A percentile compares a stretch with the other conserved stretches of the same genome.
These are phyloP conservation scores for Dinoponera quadriceps DNA, from an alignment of 1,140 invertebrate species.

Conservation along the genomic window DNA sequence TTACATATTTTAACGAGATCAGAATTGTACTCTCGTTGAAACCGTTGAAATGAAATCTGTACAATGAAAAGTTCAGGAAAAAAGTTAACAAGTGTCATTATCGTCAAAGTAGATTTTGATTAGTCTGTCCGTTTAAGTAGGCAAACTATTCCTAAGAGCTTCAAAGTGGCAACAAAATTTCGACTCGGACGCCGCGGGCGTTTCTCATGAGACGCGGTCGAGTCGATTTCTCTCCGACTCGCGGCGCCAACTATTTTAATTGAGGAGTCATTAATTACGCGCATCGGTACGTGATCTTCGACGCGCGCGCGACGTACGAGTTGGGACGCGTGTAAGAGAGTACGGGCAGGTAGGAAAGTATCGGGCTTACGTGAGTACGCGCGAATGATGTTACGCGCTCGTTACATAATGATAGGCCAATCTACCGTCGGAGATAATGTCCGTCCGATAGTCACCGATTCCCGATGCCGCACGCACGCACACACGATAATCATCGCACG, in stretches of 20 bases:
- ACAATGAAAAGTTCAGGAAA: too few relatives aligned
- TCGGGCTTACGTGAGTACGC: conserved; percentile 20
- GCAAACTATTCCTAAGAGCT: too few relatives aligned
- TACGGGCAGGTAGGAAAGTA: conserved; percentile 48
- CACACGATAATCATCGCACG: not conserved
- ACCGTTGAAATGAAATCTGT: too few relatives aligned
- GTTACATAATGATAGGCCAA: conserved; percentile 60
- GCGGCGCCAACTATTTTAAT: conserved; percentile 27
- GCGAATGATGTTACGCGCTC: conserved; percentile 31
- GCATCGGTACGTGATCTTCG: conserved; percentile 39
- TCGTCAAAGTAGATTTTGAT: too few relatives aligned
- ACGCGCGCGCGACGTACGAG: conserved; percentile 23
- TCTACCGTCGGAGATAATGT: conserved; percentile 63
- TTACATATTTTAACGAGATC: too few relatives aligned
- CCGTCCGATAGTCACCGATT: conserved; percentile 37
- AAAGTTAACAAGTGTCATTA: too few relatives aligned
- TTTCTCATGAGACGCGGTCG: not conserved
- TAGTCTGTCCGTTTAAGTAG: too few relatives aligned
- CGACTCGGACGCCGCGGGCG: not conserved
- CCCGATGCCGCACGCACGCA: conserved; percentile 31
- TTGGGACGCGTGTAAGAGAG: conserved; percentile 22
- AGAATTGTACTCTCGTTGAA: too few relatives aligned
- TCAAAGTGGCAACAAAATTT: too few relatives aligned
- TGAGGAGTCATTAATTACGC: conserved; percentile 13
- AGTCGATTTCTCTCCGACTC: conserved; percentile 18